These are phyloP conservation scores for Xestobium rufovillosum DNA, from an alignment of 2,888 invertebrate species.

Conservation along the genomic window DNA sequence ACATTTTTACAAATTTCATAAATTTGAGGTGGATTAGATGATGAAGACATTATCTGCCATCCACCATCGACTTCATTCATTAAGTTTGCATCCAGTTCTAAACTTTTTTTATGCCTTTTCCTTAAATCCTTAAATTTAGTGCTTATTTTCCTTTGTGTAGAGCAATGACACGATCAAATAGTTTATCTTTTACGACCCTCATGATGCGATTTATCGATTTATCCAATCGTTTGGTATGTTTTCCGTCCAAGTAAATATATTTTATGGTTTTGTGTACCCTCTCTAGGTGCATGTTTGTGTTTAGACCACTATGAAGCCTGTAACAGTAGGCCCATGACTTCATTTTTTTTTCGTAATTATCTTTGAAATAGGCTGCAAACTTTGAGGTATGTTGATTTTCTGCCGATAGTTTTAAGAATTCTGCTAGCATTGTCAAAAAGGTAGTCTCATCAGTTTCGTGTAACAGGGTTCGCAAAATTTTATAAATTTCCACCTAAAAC, in stretches of 20 bases:
- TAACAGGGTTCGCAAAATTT: too few relatives aligned
- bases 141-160: slow-evolving; percentile 24
- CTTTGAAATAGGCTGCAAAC: slow-evolving; percentile 19
- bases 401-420: slow-evolving; percentile 10
- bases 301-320: too few relatives aligned
- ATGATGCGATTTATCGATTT: slow-evolving; percentile 23
- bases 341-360: slow-evolving; percentile 15
- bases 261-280: too few relatives aligned
- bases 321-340: too few relatives aligned
- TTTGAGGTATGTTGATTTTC: slow-evolving; percentile 10
- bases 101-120: slow-evolving; percentile 13
- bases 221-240: slow-evolving; percentile 23
- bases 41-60: slow-evolving; percentile 15
- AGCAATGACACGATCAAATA: slow-evolving; percentile 18
- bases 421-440: slow-evolving; percentile 17
- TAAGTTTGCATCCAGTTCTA: slow-evolving; percentile 6
- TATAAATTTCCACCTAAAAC: too few relatives aligned
- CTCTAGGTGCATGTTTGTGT: too few relatives aligned
- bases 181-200: slow-evolving; percentile 23
- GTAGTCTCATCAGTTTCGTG: slow-evolving; percentile 17
- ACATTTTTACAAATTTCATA: slow-evolving; percentile 10
- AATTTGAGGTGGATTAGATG: slow-evolving; percentile 7
- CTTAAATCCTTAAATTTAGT: slow-evolving; percentile 16
- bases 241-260: slow-evolving; percentile 22
- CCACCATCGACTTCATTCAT: slow-evolving; percentile 6